These are phyloP conservation scores for Salarias fasciatus DNA, from an alignment of 2,797 vertebrate genomes.

Conservation along the genomic window DNA sequence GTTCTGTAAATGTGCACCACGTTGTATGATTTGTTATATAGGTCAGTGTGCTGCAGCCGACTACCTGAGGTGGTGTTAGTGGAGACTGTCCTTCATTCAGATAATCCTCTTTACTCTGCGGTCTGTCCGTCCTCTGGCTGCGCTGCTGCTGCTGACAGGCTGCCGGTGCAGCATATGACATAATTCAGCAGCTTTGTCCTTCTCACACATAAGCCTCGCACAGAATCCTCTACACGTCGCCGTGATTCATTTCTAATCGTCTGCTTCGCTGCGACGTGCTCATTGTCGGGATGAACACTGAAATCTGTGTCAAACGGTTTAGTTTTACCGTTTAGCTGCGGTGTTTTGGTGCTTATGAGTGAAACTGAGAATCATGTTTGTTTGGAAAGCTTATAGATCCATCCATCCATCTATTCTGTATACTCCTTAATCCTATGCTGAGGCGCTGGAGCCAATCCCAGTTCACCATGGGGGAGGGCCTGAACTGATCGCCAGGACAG, in stretches of 20 bases:
- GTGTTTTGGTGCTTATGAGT: too few relatives aligned
- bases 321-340: too few relatives aligned
- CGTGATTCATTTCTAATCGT: slow-evolving; percentile 59
- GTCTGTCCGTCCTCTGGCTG: slow-evolving; percentile 32
- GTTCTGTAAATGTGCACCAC: background rate
- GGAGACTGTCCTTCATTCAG: slow-evolving; percentile 60
- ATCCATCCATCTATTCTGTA: too few relatives aligned
- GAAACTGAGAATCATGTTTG: too few relatives aligned
- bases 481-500: too few relatives aligned
- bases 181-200: slow-evolving; percentile 66
- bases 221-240: slow-evolving; percentile 64
- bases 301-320: slow-evolving; percentile 18
- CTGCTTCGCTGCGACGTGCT: slow-evolving; percentile 20
- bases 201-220: slow-evolving; percentile 63
- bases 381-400: too few relatives aligned
- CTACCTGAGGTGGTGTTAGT: slow-evolving; percentile 36
- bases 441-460: too few relatives aligned
- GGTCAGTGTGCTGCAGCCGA: slow-evolving; percentile 15
- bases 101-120: slow-evolving; percentile 69
- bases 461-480: too few relatives aligned
- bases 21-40: background rate
- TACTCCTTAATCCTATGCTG: too few relatives aligned
- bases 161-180: slow-evolving; percentile 45
- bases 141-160: slow-evolving; percentile 28
- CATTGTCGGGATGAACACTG: background rate